Base-by-base conservation (phyloP, 2,113 vertebrate species). In the Sander lucioperca region DNA sequence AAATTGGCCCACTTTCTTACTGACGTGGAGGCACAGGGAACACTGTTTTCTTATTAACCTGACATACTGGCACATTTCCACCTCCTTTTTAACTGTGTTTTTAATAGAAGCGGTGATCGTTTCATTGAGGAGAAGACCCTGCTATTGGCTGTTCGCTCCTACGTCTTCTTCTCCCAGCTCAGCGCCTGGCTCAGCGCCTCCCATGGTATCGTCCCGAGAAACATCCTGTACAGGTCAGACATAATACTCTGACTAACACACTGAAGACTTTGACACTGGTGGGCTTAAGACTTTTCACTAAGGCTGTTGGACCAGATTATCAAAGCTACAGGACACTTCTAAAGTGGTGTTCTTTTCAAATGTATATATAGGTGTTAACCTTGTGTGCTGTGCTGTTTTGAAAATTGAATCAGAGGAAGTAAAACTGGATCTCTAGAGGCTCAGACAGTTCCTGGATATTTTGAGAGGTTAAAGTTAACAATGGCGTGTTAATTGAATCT, bases 181-280 rank as follows among this genome's bases (percentile, higher is more conserved):
- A 99, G 98, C 3, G 98, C 98, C 4, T 99, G 98, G 98, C 95
- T 99, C 88, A 99, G 98, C 67, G 97, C 99, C 90, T 99, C 98
- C 54, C 98, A 99, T 77, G 98, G 98, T 94, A 97, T 98, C 91
- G 97, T 97, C 88, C 98, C 98, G 91, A 94, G 98, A 88, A 99
- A 99, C 94, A 99, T 99, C 94, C 94, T 99, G 45, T 99, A 99
- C 94, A 97, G 98, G 98, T 99, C 93, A 0, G 94, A 85, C 19
- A 21, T 27, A 66, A 39, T 83, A 59, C 85, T 77, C 61, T 43
- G 39, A 43, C 11, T 43, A 11, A 43, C 39, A 43, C 39, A 30
- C 66, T 75, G 30, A 78, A 63, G 39, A 77, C 72, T 64, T 56
- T 74, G 54, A 70, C 74, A 11, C 23, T 57, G 54, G 27, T 75